Percentiles rank a stretch among this genome's conserved stretches.
phyloP scores from a whole-genome alignment of 2,888 invertebrate genomes.

The Bugulina stolonifera region DNA sequence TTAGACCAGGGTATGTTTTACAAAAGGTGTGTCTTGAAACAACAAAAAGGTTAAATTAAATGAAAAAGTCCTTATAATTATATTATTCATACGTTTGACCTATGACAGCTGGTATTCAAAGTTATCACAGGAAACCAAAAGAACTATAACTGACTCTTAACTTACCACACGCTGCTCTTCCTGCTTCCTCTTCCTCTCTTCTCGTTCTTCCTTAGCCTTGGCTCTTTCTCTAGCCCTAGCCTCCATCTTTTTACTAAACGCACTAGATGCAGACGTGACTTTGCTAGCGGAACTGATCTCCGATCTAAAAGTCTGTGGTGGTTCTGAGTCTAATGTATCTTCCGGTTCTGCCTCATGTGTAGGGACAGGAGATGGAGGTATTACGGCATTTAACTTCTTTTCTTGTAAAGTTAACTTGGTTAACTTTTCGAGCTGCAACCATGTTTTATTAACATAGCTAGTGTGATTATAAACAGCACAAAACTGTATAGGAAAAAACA shows the following conservation, averaged over 20 bases:
- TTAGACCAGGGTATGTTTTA: too few species aligned
- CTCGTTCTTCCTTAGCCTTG: slow-evolving; percentile 44
- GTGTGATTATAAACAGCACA: too few species aligned
- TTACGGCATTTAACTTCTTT: not conserved
- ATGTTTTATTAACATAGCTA: too few species aligned
- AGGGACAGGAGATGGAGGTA: not conserved
- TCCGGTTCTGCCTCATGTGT: not conserved
- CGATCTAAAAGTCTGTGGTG: not conserved
- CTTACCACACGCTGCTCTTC: slow-evolving; percentile 47
- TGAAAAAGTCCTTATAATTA: too few species aligned
- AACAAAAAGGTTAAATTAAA: too few species aligned
- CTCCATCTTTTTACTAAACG: slow-evolving; percentile 41
- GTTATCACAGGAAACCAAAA: too few species aligned
- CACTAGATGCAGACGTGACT: not conserved
- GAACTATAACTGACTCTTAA: too few species aligned
- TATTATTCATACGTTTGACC: too few species aligned
- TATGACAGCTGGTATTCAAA: too few species aligned
- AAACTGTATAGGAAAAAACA: too few species aligned
- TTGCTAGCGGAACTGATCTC: slow-evolving; percentile 9
- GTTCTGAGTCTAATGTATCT: too few species aligned
- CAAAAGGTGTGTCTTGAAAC: too few species aligned
- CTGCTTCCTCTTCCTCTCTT: slow-evolving; percentile 39
- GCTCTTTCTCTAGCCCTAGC: slow-evolving; percentile 45
- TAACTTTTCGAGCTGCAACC: slow-evolving; percentile 23
- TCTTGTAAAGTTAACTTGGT: slow-evolving; percentile 15